A percentile compares a stretch with the other conserved stretches of the same genome.
These are phyloP conservation scores for Aegithalos caudatus DNA, from an alignment of 2,113 vertebrate species.

Conservation along the genomic window DNA sequence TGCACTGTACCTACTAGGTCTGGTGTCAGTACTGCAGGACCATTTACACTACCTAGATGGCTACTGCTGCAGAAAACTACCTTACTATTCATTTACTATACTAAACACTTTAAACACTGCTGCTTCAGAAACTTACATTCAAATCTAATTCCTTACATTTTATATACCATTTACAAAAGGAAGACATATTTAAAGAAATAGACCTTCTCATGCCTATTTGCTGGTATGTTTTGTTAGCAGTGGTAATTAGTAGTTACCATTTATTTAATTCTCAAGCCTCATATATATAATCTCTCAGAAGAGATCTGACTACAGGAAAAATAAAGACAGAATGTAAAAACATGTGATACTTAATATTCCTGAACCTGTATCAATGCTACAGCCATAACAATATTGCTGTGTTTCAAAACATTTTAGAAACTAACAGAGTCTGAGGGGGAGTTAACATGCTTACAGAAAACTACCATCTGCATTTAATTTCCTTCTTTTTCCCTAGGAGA, in stretches of 20 bases:
- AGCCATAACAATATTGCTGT: slow-evolving; percentile 3
- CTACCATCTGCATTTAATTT: neutral
- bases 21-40: neutral
- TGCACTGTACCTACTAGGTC: neutral
- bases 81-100: neutral
- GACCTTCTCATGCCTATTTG: neutral
- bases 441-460: neutral
- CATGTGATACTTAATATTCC: neutral
- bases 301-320: neutral
- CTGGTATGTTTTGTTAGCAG: neutral
- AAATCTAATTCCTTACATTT: neutral
- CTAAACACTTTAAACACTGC: neutral
- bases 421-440: neutral
- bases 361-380: neutral
- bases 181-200: neutral
- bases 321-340: neutral
- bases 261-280: neutral
- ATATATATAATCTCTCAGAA: neutral
- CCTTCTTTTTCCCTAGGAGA: neutral
- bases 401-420: slow-evolving; percentile 23
- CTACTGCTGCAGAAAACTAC: neutral
- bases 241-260: too few relatives aligned
- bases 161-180: neutral
- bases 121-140: neutral
- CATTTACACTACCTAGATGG: neutral